Evolutionary conservation across 2,113 vertebrate species (phyloP).

Genomic region (Nothocercus julius): DNA sequence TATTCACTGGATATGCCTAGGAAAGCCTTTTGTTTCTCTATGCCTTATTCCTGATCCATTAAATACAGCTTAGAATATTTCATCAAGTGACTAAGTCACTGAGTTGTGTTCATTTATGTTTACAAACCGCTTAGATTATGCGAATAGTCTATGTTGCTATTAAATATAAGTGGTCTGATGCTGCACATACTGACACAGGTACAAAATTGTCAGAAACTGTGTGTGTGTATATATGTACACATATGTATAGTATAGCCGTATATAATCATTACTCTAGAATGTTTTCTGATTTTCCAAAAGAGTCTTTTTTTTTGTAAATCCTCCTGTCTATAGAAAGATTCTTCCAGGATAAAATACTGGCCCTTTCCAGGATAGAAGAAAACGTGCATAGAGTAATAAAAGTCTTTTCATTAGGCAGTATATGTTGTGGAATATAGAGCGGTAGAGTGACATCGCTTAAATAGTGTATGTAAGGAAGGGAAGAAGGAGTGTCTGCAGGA

Average conservation of each 20-base stretch:
- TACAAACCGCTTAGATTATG: background rate
- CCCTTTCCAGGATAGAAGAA: background rate
- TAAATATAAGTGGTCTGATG: background rate
- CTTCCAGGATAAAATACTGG: background rate
- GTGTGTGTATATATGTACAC: too few relatives aligned
- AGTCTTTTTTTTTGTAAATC: background rate
- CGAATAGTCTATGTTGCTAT: background rate
- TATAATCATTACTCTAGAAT: background rate
- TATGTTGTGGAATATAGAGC: background rate
- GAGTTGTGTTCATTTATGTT: conserved; percentile 14
- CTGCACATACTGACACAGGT: accelerated
- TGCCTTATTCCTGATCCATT: conserved; percentile 14
- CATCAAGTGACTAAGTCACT: background rate
- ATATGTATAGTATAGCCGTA: too few relatives aligned
- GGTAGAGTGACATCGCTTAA: background rate
- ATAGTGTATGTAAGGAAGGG: background rate
- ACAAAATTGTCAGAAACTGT: background rate
- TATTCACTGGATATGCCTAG: background rate
- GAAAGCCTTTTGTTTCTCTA: conserved; percentile 14
- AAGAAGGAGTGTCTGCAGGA: background rate
- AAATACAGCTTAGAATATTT: conserved; percentile 21
- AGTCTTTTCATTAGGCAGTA: background rate
- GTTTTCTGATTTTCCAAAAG: background rate
- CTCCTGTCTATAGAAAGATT: background rate
- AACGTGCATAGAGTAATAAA: background rate